phyloP scores from a whole-genome alignment of 92 coral and sea anemone genomes.

The Diadumene lineata region DNA sequence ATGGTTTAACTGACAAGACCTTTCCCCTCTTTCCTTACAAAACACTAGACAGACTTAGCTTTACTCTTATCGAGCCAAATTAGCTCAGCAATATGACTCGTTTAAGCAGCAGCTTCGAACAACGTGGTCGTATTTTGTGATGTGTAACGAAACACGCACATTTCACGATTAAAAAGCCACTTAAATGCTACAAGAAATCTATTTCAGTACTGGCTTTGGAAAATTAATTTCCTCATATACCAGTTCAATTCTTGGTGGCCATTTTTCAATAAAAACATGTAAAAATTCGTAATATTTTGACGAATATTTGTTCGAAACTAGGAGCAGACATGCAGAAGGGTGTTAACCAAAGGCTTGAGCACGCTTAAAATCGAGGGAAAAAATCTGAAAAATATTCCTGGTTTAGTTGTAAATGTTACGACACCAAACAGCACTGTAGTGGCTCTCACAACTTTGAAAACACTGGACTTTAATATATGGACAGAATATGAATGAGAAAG shows the following conservation, averaged over 20 bases:
- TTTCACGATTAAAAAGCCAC: neutral
- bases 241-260: neutral
- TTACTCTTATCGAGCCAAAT: neutral
- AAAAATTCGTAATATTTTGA: neutral
- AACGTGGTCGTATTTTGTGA: constrained; percentile 24
- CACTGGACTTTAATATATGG: constrained; percentile 95
- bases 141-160: constrained; percentile 29
- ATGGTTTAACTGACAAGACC: constrained; percentile 13
- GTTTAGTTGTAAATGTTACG: neutral
- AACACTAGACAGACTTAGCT: constrained; percentile 18
- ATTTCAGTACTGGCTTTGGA: neutral
- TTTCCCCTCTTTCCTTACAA: constrained; percentile 12
- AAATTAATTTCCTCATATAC: neutral
- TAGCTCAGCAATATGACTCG: neutral
- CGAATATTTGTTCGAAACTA: neutral
- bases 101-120: constrained; percentile 1
- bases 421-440: constrained; percentile 9
- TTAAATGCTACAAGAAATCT: neutral
- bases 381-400: neutral
- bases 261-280: neutral
- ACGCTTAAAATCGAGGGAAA: constrained; percentile 7
- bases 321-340: neutral
- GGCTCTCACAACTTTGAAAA: constrained; percentile 75
- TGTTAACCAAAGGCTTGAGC: neutral
- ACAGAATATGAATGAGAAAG: constrained; percentile 97